Conservation (phyloP, 2,888 invertebrate genomes). For the Tyria jacobaeae region DNA sequence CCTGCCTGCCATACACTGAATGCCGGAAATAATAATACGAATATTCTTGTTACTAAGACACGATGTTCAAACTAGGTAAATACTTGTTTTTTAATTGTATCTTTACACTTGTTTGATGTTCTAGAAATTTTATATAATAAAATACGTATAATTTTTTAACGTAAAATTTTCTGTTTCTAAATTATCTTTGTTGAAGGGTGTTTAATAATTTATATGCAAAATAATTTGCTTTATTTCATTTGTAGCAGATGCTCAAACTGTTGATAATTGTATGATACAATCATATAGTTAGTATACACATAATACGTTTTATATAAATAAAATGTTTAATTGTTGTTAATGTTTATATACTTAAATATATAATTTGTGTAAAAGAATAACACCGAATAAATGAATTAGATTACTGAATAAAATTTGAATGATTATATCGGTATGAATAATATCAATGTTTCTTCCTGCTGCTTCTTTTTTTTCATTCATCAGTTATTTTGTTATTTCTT, state of each 20-base stretch:
- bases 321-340: slow-evolving; percentile 5
- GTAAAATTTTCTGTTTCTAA: background rate
- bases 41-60: too few relatives aligned
- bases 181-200: background rate
- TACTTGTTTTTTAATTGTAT: background rate
- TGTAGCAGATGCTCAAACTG: background rate
- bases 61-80: background rate
- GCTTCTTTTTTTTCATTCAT: background rate
- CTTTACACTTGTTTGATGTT: background rate
- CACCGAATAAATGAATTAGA: background rate
- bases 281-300: background rate
- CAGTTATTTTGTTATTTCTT: slow-evolving; percentile 18
- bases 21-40: background rate
- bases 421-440: too few relatives aligned
- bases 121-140: too few relatives aligned
- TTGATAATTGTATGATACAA: background rate
- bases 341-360: slow-evolving; percentile 3
- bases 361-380: slow-evolving; percentile 4
- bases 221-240: background rate
- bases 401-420: too few relatives aligned
- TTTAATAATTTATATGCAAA: background rate
- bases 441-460: too few relatives aligned
- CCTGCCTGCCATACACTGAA: background rate
- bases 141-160: background rate
- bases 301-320: background rate